These are phyloP conservation scores for Athene noctua DNA, from an alignment of 2,113 vertebrate genomes.

Conservation along the genomic window DNA sequence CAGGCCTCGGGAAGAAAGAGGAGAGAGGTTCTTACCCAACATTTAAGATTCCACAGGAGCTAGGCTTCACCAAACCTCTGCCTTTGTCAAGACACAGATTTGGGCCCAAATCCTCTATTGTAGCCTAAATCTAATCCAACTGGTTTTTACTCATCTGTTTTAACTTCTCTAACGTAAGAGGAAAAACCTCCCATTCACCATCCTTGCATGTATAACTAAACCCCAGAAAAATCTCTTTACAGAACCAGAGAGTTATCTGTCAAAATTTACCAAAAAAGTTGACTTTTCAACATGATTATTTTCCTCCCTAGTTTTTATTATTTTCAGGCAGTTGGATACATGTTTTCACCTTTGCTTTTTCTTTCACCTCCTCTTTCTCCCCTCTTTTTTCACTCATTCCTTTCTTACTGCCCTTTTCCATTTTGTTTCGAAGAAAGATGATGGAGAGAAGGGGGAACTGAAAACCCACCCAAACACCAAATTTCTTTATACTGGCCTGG, in stretches of 20 bases:
- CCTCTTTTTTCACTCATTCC: neutral
- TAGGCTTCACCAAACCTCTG: neutral
- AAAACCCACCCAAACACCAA: neutral
- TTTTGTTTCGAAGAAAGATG: neutral
- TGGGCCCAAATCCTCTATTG: neutral
- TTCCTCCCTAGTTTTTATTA: neutral
- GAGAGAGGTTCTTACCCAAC: neutral
- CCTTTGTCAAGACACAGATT: neutral
- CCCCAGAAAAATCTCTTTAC: neutral
- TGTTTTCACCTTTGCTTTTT: neutral
- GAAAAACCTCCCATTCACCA: neutral
- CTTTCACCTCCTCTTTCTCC: neutral
- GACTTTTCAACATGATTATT: neutral
- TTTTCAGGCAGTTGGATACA: neutral
- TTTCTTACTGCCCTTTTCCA: neutral
- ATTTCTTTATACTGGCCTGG: neutral
- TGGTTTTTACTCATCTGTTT: neutral
- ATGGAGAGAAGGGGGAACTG: neutral
- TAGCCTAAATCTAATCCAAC: neutral
- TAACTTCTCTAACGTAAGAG: neutral
- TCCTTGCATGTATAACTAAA: neutral
- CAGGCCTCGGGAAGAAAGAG: neutral
- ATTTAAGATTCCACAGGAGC: neutral
- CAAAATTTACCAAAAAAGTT: too few species aligned
- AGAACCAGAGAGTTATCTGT: neutral